Percentiles rank a stretch among this genome's conserved stretches.
These are phyloP conservation scores for Acrobasis suavella DNA, from an alignment of 2,888 invertebrate genomes.

Conservation along the genomic window DNA sequence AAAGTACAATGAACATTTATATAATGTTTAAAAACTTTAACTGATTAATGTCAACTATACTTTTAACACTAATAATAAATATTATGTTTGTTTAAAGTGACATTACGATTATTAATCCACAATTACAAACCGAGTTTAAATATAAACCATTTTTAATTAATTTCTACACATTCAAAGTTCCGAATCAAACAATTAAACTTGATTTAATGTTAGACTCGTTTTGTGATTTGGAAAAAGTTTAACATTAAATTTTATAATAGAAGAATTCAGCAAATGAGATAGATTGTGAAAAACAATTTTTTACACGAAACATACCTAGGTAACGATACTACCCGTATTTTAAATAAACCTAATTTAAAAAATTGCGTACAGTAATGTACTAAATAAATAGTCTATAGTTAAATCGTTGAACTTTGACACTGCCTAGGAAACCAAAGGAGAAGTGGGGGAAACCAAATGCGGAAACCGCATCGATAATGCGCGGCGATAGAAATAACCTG, in stretches of 20 bases:
- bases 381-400: slow-evolving; percentile 24
- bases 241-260: slow-evolving; percentile 41
- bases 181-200: not conserved
- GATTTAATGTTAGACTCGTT: not conserved
- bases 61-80: slow-evolving; percentile 55
- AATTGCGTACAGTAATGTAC: slow-evolving; percentile 12
- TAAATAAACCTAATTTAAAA: slow-evolving; percentile 17
- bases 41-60: slow-evolving; percentile 46
- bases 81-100: slow-evolving; percentile 56
- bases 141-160: not conserved
- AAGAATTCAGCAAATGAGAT: slow-evolving; percentile 36
- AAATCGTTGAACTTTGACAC: too few relatives aligned
- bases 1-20: slow-evolving; percentile 46
- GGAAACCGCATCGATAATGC: too few relatives aligned
- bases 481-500: too few relatives aligned
- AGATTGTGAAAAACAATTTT: slow-evolving; percentile 11
- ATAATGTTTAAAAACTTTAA: slow-evolving; percentile 42
- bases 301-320: slow-evolving; percentile 18
- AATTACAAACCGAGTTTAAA: slow-evolving; percentile 20
- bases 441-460: too few relatives aligned
- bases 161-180: not conserved
- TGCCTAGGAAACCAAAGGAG: too few relatives aligned
- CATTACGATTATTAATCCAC: slow-evolving; percentile 50
- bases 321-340: slow-evolving; percentile 32
- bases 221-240: slow-evolving; percentile 28